phyloP scores from a whole-genome alignment of 1,140 invertebrate genomes.

The Pectinophora gossypiella region DNA sequence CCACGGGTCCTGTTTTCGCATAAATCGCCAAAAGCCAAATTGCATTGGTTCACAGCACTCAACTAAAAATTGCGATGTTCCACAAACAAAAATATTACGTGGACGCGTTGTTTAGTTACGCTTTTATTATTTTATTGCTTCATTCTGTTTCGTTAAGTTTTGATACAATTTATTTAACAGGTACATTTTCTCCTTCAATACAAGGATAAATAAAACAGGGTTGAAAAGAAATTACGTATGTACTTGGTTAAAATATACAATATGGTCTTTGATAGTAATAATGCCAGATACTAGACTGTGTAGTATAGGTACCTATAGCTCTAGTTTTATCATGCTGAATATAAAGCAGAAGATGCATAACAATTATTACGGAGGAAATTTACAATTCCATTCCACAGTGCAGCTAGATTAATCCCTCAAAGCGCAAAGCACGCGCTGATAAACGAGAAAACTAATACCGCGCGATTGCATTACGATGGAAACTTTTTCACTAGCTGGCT shows the following conservation, averaged over 20 bases:
- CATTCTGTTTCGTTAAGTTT: conserved; percentile 18
- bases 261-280: no score
- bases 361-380: no score
- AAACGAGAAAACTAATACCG: conserved; percentile 65
- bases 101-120: conserved; percentile 43
- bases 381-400: conserved; percentile 28
- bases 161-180: neutral
- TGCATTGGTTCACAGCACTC: conserved; percentile 58
- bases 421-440: conserved; percentile 50
- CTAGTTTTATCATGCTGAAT: no score
- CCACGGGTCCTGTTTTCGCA: conserved; percentile 56
- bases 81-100: conserved; percentile 59
- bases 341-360: no score
- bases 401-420: conserved; percentile 65
- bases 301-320: no score
- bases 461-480: conserved; percentile 68
- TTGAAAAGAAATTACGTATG: no score
- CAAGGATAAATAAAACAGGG: no score
- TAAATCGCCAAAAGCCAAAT: conserved; percentile 70
- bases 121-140: conserved; percentile 48
- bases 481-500: conserved; percentile 65
- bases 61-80: conserved; percentile 63
- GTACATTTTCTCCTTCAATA: no score
- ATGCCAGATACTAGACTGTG: no score
- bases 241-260: no score